Percentiles rank a stretch among this genome's conserved stretches.
Evolutionary conservation across 2,888 invertebrate species (phyloP).

Genomic region (Oxystoma pomonae): DNA sequence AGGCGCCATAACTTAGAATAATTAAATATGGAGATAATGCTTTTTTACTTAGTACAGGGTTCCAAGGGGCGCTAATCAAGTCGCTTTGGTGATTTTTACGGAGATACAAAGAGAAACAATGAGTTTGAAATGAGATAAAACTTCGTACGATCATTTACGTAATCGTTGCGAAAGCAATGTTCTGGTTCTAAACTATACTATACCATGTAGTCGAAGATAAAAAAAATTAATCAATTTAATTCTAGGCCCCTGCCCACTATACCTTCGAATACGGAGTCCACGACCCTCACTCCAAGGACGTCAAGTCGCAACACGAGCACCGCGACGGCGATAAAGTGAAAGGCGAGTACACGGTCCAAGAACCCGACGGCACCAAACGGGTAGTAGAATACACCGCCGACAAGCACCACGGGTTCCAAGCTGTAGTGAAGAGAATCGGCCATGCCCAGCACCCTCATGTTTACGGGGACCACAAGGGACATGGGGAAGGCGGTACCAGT

Average conservation of each 20-base stretch:
- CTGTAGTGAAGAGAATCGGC: constrained; percentile 33
- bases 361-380: constrained; percentile 45
- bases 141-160: too few species aligned
- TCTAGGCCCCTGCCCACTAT: constrained; percentile 30
- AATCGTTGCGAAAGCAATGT: too few species aligned
- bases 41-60: too few species aligned
- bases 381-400: constrained; percentile 44
- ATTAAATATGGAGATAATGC: too few species aligned
- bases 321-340: constrained; percentile 42
- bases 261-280: constrained; percentile 44
- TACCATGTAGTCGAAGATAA: too few species aligned
- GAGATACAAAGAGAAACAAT: too few species aligned
- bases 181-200: too few species aligned
- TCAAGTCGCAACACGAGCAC: constrained; percentile 42
- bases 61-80: too few species aligned
- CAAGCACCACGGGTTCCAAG: constrained; percentile 40
- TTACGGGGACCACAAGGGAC: constrained; percentile 14
- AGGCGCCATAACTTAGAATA: too few species aligned
- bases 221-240: too few species aligned
- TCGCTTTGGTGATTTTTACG: too few species aligned
- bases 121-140: too few species aligned
- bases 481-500: constrained; percentile 30
- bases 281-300: constrained; percentile 45
- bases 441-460: constrained; percentile 22
- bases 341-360: constrained; percentile 42